phyloP scores from a whole-genome alignment of 2,888 invertebrate species.

The Cataglyphis cursor region DNA sequence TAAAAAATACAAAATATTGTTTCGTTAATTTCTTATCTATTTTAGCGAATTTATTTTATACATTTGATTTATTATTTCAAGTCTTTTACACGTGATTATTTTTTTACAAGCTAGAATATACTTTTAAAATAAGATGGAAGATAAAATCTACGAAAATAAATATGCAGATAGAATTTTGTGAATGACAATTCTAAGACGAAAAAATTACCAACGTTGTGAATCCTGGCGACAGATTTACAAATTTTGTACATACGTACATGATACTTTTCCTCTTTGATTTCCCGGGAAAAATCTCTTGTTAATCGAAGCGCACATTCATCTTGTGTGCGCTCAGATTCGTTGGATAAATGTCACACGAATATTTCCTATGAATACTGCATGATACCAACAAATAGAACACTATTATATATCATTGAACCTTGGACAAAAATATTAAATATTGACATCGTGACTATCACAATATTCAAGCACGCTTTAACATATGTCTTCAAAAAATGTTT shows the following conservation, averaged over 20 bases:
- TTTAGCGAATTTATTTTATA: not conserved
- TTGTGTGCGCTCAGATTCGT: too few relatives aligned
- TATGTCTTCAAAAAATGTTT: not conserved
- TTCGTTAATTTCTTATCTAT: not conserved
- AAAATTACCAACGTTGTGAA: slow-evolving; percentile 21
- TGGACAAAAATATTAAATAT: slow-evolving; percentile 24
- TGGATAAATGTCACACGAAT: slow-evolving; percentile 13
- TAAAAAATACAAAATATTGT: not conserved
- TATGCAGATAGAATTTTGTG: slow-evolving; percentile 1
- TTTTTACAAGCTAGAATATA: not conserved
- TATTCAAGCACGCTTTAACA: not conserved
- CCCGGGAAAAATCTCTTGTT: slow-evolving; percentile 28
- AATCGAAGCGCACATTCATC: slow-evolving; percentile 20
- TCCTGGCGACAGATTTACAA: slow-evolving; percentile 21
- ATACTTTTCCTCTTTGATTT: not conserved
- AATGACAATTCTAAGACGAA: slow-evolving; percentile 25
- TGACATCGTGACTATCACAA: not conserved
- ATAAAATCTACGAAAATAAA: not conserved
- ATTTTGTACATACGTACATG: not conserved
- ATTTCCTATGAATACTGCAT: slow-evolving; percentile 38
- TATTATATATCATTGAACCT: not conserved
- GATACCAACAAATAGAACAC: not conserved
- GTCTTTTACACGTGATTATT: not conserved
- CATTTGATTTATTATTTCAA: not conserved
- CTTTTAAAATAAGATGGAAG: slow-evolving; percentile 3